Conservation (phyloP, 2,888 invertebrate species). For the Eledona agricola region DNA sequence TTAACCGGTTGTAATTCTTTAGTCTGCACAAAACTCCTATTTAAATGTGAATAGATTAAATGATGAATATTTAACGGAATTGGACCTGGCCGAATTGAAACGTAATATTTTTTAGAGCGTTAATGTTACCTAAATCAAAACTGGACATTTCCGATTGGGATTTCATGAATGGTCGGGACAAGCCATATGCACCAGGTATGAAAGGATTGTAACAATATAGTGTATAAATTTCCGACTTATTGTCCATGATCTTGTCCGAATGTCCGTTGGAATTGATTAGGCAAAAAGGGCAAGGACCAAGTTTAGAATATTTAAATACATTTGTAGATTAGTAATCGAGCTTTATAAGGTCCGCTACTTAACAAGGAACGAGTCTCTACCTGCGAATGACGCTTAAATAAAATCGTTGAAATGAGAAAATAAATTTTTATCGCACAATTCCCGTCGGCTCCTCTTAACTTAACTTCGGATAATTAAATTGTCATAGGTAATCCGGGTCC, state of each 20-base stretch:
- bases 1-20: too few species aligned
- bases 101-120: slow-evolving; percentile 53
- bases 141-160: slow-evolving; percentile 59
- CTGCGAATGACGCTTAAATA: too few species aligned
- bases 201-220: slow-evolving; percentile 56
- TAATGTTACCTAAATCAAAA: slow-evolving; percentile 58
- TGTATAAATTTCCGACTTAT: slow-evolving; percentile 53
- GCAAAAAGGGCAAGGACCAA: too few species aligned
- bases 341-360: too few species aligned
- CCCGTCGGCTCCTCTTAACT: slow-evolving; percentile 49
- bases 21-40: too few species aligned
- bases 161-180: slow-evolving; percentile 30
- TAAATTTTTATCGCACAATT: slow-evolving; percentile 47
- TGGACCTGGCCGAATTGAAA: slow-evolving; percentile 39
- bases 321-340: too few species aligned
- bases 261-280: slow-evolving; percentile 47
- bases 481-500: slow-evolving; percentile 60
- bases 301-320: too few species aligned
- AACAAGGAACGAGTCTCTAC: too few species aligned
- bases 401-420: too few species aligned
- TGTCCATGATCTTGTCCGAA: slow-evolving; percentile 45
- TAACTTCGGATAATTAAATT: slow-evolving; percentile 59
- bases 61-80: too few species aligned
- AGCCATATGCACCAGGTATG: too few species aligned
- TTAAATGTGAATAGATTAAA: too few species aligned